phyloP scores from a whole-genome alignment of 2,113 vertebrate genomes.

The Prolemur simus region DNA sequence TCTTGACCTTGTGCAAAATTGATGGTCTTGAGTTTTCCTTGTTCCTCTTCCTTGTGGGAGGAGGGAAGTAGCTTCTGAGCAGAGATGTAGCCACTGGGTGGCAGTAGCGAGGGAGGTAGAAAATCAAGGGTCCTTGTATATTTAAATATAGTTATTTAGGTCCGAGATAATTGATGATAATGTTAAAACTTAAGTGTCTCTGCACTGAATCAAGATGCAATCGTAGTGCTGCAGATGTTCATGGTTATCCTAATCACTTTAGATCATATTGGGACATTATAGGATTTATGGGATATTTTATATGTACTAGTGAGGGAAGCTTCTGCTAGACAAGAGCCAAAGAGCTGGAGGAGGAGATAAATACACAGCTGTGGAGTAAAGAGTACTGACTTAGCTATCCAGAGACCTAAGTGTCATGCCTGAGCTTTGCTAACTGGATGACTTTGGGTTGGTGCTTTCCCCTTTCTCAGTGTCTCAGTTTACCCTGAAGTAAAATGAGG shows the following conservation, averaged over 20 bases:
- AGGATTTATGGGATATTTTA: constrained; percentile 8
- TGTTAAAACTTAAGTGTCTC: constrained; percentile 36
- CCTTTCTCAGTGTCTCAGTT: not conserved
- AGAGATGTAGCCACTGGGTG: not conserved
- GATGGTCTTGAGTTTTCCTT: not conserved
- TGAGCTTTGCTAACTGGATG: not conserved
- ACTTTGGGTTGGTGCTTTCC: not conserved
- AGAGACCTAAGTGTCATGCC: not conserved
- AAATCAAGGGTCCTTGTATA: not conserved
- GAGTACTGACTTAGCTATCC: not conserved
- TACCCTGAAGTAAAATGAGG: not conserved
- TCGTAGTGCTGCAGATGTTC: constrained; percentile 7
- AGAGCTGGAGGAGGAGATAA: not conserved
- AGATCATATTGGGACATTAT: constrained; percentile 1
- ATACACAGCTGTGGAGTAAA: not conserved
- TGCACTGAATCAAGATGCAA: constrained; percentile 31
- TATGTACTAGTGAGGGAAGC: not conserved
- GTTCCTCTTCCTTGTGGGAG: not conserved
- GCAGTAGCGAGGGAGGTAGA: not conserved
- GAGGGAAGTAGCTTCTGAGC: not conserved
- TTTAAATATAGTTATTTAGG: constrained; percentile 36
- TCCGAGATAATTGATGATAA: constrained; percentile 20
- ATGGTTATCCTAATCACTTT: constrained; percentile 40
- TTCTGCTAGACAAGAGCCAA: constrained; percentile 38
- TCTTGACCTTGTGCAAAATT: not conserved